phyloP scores from a whole-genome alignment of 2,888 invertebrate genomes.

The Stegana nigrithorax region DNA sequence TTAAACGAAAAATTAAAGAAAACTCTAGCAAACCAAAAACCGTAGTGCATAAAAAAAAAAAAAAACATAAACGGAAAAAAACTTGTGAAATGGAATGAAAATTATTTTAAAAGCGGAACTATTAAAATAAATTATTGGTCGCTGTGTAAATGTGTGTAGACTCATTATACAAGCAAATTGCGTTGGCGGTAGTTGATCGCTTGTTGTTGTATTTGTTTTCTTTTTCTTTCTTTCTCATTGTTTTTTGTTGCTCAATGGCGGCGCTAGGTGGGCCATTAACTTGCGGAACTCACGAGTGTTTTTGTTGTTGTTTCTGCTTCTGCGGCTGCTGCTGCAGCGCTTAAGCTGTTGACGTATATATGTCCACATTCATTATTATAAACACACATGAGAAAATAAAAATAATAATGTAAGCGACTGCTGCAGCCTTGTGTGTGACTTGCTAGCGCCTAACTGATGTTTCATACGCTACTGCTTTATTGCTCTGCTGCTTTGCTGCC shows the following conservation, averaged over 20 bases:
- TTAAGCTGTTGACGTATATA: neutral
- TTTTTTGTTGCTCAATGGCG: too few species aligned
- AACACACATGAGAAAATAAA: too few species aligned
- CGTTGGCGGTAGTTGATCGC: neutral
- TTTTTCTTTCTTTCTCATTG: too few species aligned
- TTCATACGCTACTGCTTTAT: too few species aligned
- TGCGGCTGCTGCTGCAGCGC: too few species aligned
- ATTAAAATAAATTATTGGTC: constrained; percentile 57
- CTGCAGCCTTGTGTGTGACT: too few species aligned
- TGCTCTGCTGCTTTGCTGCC: too few species aligned
- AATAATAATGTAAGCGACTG: too few species aligned
- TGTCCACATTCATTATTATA: neutral
- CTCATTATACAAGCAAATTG: neutral
- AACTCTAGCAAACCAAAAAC: too few species aligned
- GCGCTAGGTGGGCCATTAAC: neutral
- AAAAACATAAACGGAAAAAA: neutral
- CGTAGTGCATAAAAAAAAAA: constrained; percentile 41
- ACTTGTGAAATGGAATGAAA: neutral
- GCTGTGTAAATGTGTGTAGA: neutral
- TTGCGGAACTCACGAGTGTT: neutral
- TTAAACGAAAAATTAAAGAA: constrained; percentile 27
- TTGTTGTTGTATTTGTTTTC: neutral
- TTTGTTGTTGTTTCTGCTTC: neutral
- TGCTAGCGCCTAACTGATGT: too few species aligned
- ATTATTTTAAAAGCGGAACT: constrained; percentile 51